Percentiles rank a stretch among this genome's conserved stretches.
Conservation (phyloP, 2,113 vertebrate genomes). For the Hyperoodon ampullatus region DNA sequence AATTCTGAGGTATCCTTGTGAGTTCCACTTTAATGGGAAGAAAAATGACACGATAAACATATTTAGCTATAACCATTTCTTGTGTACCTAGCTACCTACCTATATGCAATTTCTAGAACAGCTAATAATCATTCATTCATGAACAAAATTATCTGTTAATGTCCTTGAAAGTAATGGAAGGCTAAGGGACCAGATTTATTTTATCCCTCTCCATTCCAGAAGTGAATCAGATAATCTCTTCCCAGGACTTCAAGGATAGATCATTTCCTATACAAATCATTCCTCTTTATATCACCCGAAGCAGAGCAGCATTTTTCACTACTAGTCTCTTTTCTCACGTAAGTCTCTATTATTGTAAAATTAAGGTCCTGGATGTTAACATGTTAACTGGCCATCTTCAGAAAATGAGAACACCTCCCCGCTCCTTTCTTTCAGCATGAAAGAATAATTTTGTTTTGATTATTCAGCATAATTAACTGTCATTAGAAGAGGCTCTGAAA, state of each 20-base stretch:
- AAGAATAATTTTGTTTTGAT: background rate
- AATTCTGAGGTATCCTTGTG: background rate
- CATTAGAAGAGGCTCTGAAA: background rate
- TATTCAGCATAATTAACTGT: background rate
- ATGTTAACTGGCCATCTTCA: background rate
- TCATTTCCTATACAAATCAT: background rate
- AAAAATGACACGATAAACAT: background rate
- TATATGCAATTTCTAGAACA: background rate
- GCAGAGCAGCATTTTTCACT: background rate
- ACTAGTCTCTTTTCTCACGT: background rate
- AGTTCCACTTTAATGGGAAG: background rate
- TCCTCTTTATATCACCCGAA: background rate
- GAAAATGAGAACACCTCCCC: background rate
- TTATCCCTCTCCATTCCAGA: background rate
- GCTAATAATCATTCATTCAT: background rate
- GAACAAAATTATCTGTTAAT: background rate
- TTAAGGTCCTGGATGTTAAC: background rate
- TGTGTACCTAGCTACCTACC: background rate
- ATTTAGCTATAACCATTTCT: background rate
- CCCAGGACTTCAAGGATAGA: background rate
- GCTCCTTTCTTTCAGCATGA: background rate
- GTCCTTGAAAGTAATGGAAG: background rate
- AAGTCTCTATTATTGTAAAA: background rate
- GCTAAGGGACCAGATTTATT: background rate
- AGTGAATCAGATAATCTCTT: background rate